phyloP scores from a whole-genome alignment of 2,113 vertebrate genomes.

The Prietella phreatophila region DNA sequence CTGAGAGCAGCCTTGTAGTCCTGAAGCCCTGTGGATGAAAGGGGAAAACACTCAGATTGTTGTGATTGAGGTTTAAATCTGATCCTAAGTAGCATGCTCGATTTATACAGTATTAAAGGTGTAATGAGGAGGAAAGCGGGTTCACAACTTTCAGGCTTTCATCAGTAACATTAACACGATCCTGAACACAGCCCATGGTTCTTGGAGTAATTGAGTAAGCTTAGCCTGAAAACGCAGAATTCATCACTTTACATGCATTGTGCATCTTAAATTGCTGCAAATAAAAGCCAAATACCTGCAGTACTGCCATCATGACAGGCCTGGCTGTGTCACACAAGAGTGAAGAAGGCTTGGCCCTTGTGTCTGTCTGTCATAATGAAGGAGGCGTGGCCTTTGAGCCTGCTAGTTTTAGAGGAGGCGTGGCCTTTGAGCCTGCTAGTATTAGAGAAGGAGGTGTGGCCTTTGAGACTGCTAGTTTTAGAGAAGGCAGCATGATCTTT shows the following conservation, averaged over 20 bases:
- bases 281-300: too few relatives aligned
- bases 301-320: too few relatives aligned
- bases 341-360: background rate
- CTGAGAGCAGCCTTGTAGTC: slow-evolving; percentile 91
- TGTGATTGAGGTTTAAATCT: background rate
- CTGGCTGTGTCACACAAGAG: too few relatives aligned
- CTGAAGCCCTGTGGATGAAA: slow-evolving; percentile 77
- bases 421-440: background rate
- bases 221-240: background rate
- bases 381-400: background rate
- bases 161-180: background rate
- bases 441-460: too few relatives aligned
- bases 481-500: too few relatives aligned
- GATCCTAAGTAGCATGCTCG: background rate
- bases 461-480: too few relatives aligned
- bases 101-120: background rate
- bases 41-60: background rate
- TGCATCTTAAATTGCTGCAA: too few relatives aligned
- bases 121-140: background rate
- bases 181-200: background rate
- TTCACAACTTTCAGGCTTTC: background rate
- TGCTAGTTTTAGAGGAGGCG: background rate
- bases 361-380: background rate
- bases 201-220: background rate
- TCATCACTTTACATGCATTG: too few relatives aligned